Evolutionary conservation across 2,888 invertebrate species (phyloP).

Genomic region (Sinelater perroti): DNA sequence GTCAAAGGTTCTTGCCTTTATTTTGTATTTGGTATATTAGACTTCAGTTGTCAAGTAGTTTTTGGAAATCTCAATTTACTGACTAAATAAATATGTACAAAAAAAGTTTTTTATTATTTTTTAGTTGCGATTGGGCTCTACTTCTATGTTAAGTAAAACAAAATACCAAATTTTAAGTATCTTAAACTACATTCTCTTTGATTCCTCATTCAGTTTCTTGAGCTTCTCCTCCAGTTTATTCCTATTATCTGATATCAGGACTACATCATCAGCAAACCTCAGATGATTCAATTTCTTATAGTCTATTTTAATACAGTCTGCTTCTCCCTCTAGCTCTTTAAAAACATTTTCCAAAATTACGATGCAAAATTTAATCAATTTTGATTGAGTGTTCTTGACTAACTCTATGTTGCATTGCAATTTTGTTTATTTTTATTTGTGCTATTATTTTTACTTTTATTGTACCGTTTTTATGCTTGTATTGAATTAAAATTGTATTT

Average conservation of each 20-base stretch:
- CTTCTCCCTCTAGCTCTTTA: neutral
- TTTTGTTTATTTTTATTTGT: neutral
- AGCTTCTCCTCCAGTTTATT: neutral
- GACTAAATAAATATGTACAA: too few species aligned
- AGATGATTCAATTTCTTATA: neutral
- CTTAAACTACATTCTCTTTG: too few species aligned
- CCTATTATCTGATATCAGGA: neutral
- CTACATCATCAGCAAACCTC: conserved; percentile 1
- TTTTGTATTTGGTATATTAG: too few species aligned
- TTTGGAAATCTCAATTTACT: too few species aligned
- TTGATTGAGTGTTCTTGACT: neutral
- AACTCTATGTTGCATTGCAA: neutral
- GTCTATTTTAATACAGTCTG: neutral
- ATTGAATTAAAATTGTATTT: neutral
- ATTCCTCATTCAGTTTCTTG: neutral
- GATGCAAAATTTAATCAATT: neutral
- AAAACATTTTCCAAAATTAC: neutral
- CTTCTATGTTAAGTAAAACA: too few species aligned
- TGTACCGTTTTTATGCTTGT: neutral
- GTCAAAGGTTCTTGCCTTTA: too few species aligned
- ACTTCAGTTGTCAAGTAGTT: too few species aligned
- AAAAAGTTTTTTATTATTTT: too few species aligned
- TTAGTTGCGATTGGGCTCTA: too few species aligned
- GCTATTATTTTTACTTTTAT: neutral
- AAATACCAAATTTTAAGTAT: too few species aligned